Evolutionary conservation across 2,113 vertebrate species (phyloP).

Genomic region (Illadopsis cleaveri): DNA sequence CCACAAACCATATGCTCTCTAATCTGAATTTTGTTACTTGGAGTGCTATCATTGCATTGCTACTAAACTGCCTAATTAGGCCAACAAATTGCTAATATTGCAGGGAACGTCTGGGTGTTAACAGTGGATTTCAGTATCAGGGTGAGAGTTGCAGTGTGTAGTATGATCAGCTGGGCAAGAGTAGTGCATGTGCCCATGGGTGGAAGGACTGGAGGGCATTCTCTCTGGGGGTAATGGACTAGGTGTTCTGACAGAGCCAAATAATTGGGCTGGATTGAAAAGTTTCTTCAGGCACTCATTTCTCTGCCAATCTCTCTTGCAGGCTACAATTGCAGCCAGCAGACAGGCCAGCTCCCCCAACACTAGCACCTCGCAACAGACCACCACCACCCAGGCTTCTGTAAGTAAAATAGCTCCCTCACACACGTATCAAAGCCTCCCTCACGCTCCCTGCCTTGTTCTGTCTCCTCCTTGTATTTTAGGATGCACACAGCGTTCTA

Average conservation of each 20-base stretch:
- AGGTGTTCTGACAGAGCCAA: neutral
- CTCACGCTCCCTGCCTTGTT: neutral
- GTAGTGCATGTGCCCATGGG: neutral
- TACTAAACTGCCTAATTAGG: neutral
- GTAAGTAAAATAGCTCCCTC: slow-evolving; percentile 60
- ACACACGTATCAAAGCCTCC: neutral
- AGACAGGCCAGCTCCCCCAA: slow-evolving; percentile 91
- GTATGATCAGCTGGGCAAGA: neutral
- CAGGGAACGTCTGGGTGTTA: rapidly evolving
- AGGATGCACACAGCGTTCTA: neutral
- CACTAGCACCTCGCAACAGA: slow-evolving; percentile 84
- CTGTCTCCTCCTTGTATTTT: neutral
- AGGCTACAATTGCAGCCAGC: slow-evolving; percentile 96
- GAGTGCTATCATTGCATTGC: neutral
- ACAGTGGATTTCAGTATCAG: neutral
- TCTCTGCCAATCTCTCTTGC: neutral
- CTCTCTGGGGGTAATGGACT: neutral
- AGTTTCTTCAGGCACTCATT: neutral
- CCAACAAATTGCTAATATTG: neutral
- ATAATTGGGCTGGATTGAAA: neutral
- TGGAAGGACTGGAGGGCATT: neutral
- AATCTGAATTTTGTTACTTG: neutral
- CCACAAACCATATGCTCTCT: neutral
- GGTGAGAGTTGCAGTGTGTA: neutral
- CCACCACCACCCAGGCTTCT: slow-evolving; percentile 84